phyloP scores from a whole-genome alignment of 2,888 invertebrate genomes.

The Thysanoteuthis rhombus region DNA sequence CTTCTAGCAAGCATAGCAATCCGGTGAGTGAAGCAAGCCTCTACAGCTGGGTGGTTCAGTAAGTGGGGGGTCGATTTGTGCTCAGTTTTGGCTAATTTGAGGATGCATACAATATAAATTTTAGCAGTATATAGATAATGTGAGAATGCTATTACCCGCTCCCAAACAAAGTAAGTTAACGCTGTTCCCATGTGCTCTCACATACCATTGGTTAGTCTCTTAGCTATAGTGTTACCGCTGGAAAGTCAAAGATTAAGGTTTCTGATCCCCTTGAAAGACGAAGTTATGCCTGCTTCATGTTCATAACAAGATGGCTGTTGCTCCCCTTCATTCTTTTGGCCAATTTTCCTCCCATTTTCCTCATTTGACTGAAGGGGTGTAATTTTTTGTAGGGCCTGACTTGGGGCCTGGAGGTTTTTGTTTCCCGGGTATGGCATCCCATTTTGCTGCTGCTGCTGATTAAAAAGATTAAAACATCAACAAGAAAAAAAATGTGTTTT shows the following conservation, averaged over 20 bases:
- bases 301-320: not conserved
- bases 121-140: no score
- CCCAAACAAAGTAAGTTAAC: no score
- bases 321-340: not conserved
- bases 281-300: not conserved
- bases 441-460: not conserved
- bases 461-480: not conserved
- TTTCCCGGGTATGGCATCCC: constrained; percentile 15
- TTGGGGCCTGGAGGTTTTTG: constrained; percentile 27
- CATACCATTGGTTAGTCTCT: no score
- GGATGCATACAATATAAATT: no score
- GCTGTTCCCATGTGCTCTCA: no score
- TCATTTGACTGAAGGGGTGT: constrained; percentile 28
- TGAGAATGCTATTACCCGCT: no score
- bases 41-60: no score
- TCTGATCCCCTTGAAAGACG: not conserved
- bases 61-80: no score
- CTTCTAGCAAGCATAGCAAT: no score
- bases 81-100: no score
- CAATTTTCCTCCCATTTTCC: constrained; percentile 16
- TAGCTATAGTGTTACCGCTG: not conserved
- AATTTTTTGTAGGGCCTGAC: constrained; percentile 27
- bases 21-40: no score
- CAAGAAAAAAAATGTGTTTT: not conserved
- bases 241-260: not conserved